A percentile compares a stretch with the other conserved stretches of the same genome.
These are phyloP conservation scores for Glyptemys insculpta DNA, from an alignment of 2,797 vertebrate genomes.

Conservation along the genomic window DNA sequence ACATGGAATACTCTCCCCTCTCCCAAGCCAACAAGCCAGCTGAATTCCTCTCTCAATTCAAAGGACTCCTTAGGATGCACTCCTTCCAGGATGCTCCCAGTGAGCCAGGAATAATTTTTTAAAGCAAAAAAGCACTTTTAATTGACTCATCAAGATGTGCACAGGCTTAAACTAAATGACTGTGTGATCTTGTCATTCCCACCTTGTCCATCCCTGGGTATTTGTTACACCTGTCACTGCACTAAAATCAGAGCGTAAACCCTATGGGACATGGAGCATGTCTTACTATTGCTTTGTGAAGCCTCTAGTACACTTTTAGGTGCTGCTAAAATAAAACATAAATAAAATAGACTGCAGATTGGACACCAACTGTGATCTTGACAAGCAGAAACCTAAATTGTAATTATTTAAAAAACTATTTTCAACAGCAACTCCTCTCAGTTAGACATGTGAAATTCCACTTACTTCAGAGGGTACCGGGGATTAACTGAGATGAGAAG, in stretches of 20 bases:
- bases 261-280: neutral
- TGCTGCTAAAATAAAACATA: conserved; percentile 32
- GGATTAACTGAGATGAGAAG: conserved; percentile 32
- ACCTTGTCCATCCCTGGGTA: neutral
- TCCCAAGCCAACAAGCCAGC: neutral
- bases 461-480: neutral
- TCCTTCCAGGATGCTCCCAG: neutral
- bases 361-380: neutral
- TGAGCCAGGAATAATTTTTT: neutral
- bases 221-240: neutral
- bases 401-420: conserved; percentile 11
- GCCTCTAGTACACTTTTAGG: neutral
- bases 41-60: neutral
- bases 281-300: neutral
- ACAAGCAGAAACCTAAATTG: conserved; percentile 14
- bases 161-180: conserved; percentile 6
- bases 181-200: neutral
- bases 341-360: neutral
- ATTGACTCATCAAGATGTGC: neutral
- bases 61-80: neutral
- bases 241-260: neutral
- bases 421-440: neutral
- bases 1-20: neutral
- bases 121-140: neutral
- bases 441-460: conserved; percentile 5